These are phyloP conservation scores for Troides aeacus DNA, from an alignment of 2,888 invertebrate species.

Conservation along the genomic window DNA sequence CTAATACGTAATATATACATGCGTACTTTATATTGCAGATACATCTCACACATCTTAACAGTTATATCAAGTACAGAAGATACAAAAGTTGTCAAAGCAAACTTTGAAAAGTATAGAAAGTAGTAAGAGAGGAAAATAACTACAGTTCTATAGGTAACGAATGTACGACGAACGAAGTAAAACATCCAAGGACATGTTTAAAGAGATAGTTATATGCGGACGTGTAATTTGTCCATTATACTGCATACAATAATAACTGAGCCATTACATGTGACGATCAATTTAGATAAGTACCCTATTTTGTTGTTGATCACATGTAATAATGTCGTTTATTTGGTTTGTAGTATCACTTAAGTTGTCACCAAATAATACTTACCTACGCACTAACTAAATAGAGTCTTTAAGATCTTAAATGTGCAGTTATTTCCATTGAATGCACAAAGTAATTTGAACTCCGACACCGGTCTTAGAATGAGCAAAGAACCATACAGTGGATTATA, in stretches of 20 bases:
- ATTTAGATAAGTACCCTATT: slow-evolving; percentile 6
- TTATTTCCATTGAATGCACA: neutral
- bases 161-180: neutral
- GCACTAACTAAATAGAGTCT: no score
- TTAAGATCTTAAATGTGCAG: no score
- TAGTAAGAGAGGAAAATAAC: no score
- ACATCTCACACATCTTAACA: no score
- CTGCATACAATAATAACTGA: slow-evolving; percentile 13
- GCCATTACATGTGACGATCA: slow-evolving; percentile 1
- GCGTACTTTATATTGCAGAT: no score
- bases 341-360: neutral
- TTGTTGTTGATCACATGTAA: neutral
- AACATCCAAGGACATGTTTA: slow-evolving; percentile 5
- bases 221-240: slow-evolving; percentile 10
- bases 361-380: neutral
- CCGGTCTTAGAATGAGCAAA: no score
- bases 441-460: neutral
- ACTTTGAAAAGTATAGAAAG: no score
- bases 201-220: neutral
- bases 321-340: neutral
- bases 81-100: no score
- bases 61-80: no score
- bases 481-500: no score
- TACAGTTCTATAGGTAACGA: no score
- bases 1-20: no score